These are phyloP conservation scores for Nerophis ophidion DNA, from an alignment of 2,113 vertebrate species.

Conservation along the genomic window DNA sequence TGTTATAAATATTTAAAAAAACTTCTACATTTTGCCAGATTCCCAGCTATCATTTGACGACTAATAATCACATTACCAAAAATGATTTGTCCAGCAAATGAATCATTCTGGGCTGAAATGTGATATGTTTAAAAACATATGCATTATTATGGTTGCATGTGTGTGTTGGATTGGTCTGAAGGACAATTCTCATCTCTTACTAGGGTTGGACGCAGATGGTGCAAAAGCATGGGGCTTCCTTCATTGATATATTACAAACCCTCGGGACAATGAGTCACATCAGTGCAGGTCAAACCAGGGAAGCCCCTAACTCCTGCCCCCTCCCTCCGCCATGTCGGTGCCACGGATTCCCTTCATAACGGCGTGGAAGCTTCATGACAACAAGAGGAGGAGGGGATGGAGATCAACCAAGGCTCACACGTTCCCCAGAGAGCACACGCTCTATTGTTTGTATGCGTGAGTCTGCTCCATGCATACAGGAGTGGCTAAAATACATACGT, in stretches of 20 bases:
- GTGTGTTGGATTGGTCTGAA: constrained; percentile 30
- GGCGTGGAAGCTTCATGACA: constrained; percentile 27
- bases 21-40: too few species aligned
- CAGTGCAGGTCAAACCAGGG: constrained; percentile 29
- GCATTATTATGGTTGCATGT: constrained; percentile 14
- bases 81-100: too few species aligned
- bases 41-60: too few species aligned
- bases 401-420: constrained; percentile 34
- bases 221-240: neutral
- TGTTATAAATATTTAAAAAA: too few species aligned
- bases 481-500: constrained; percentile 20
- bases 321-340: constrained; percentile 28
- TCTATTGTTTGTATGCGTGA: constrained; percentile 45
- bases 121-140: neutral
- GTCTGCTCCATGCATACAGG: constrained; percentile 45
- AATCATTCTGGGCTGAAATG: too few species aligned
- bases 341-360: constrained; percentile 31
- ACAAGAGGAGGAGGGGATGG: constrained; percentile 19
- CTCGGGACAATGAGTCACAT: constrained; percentile 50
- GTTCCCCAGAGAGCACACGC: constrained; percentile 40
- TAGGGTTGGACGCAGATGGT: constrained; percentile 49
- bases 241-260: constrained; percentile 31
- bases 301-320: constrained; percentile 32
- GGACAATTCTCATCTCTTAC: constrained; percentile 25
- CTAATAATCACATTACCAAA: too few species aligned